phyloP scores from a whole-genome alignment of 2,888 invertebrate genomes.

The Rotaria magnacalcarata region DNA sequence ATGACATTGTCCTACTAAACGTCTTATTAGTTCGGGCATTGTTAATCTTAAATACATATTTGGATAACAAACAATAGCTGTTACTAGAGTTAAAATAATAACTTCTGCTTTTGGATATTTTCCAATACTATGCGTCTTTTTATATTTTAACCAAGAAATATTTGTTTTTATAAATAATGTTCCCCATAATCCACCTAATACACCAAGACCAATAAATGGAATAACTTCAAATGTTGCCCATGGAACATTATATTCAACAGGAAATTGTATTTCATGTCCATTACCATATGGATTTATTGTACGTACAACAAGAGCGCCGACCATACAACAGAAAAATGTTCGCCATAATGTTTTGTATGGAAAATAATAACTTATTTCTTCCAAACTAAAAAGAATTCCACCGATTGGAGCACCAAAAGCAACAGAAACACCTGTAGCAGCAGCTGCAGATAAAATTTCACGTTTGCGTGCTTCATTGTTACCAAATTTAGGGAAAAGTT shows the following conservation, averaged over 20 bases:
- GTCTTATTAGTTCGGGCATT: constrained; percentile 84
- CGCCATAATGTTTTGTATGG: constrained; percentile 97
- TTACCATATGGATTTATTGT: constrained; percentile 98
- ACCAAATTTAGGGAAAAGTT: constrained; percentile 96
- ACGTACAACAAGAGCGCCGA: constrained; percentile 89
- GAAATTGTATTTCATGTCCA: constrained; percentile 93
- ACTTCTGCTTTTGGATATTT: constrained; percentile 96
- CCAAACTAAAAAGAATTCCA: constrained; percentile 92
- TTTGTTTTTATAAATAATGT: constrained; percentile 92
- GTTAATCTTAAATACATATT: constrained; percentile 94
- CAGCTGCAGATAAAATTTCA: constrained; percentile 93
- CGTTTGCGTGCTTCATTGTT: constrained; percentile 97
- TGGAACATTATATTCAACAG: constrained; percentile 87
- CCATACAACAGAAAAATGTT: constrained; percentile 95
- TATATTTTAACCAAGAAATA: constrained; percentile 87
- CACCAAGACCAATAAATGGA: constrained; percentile 88
- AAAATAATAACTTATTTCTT: constrained; percentile 97
- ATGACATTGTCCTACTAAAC: constrained; percentile 90
- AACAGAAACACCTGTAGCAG: constrained; percentile 95
- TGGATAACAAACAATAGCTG: constrained; percentile 86
- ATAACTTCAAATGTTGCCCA: constrained; percentile 98
- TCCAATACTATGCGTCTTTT: constrained; percentile 85
- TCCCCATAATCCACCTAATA: constrained; percentile 90
- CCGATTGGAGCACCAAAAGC: constrained; percentile 98
- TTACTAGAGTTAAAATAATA: constrained; percentile 71